Evolutionary conservation across 1,140 invertebrate genomes (phyloP).

Genomic region (Drosophila kepulauana): DNA sequence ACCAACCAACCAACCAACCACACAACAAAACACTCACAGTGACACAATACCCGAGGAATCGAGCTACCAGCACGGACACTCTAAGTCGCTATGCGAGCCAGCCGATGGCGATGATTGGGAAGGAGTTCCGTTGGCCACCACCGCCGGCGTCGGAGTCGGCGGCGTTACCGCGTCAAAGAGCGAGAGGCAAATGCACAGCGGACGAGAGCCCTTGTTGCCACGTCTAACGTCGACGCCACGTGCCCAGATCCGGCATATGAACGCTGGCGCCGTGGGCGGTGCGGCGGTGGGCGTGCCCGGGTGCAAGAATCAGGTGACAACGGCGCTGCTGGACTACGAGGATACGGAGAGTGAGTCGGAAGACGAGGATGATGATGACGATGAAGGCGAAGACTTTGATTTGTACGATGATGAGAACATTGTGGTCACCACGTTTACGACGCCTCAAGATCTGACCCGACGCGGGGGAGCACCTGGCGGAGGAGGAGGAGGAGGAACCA

Average conservation of each 20-base stretch:
- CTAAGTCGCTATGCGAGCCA: slow-evolving; percentile 81
- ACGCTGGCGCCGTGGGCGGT: slow-evolving; percentile 62
- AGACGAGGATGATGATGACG: slow-evolving; percentile 79
- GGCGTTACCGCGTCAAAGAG: slow-evolving; percentile 46
- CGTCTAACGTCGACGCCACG: slow-evolving; percentile 75
- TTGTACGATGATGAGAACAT: slow-evolving; percentile 84
- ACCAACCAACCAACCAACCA: slow-evolving; percentile 18
- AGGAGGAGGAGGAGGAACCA: slow-evolving; percentile 43
- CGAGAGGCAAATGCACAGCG: slow-evolving; percentile 56
- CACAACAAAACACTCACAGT: slow-evolving; percentile 61
- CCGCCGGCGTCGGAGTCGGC: slow-evolving; percentile 22
- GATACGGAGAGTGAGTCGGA: slow-evolving; percentile 73
- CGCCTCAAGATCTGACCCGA: slow-evolving; percentile 48
- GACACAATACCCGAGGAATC: slow-evolving; percentile 85
- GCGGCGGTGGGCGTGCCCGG: slow-evolving; percentile 53
- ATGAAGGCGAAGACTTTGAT: slow-evolving; percentile 83
- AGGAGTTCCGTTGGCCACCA: slow-evolving; percentile 54
- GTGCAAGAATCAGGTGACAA: slow-evolving; percentile 74
- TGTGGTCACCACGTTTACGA: slow-evolving; percentile 78
- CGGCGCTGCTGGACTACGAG: slow-evolving; percentile 72
- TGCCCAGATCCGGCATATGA: slow-evolving; percentile 75
- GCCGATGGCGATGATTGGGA: slow-evolving; percentile 78
- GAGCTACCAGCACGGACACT: slow-evolving; percentile 77
- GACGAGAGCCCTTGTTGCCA: slow-evolving; percentile 75
- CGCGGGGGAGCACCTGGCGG: slow-evolving; percentile 43